Conservation (phyloP, 2,888 invertebrate species). For the Allacma fusca region DNA sequence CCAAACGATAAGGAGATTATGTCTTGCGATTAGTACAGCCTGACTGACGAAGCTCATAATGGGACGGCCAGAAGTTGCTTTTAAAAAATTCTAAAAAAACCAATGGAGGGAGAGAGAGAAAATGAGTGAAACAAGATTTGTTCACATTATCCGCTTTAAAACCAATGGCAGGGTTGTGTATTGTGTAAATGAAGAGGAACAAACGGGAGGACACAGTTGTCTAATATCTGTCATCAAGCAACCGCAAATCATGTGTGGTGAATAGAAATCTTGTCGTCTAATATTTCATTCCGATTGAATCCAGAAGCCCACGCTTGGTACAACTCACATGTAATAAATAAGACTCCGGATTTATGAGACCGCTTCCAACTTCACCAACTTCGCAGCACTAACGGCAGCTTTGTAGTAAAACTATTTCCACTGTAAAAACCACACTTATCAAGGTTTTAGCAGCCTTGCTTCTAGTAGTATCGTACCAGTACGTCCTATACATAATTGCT, state of each 20-base stretch:
- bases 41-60: conserved; percentile 25
- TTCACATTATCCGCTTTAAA: conserved; percentile 12
- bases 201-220: conserved; percentile 42
- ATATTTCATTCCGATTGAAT: conserved; percentile 41
- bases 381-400: conserved; percentile 9
- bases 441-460: neutral
- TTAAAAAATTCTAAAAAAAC: conserved; percentile 21
- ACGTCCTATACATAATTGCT: too few relatives aligned
- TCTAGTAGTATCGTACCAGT: too few relatives aligned
- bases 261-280: conserved; percentile 40
- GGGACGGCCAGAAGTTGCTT: conserved; percentile 38
- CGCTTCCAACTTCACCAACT: conserved; percentile 22
- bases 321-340: conserved; percentile 40
- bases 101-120: neutral
- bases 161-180: conserved; percentile 33
- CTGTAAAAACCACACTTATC: conserved; percentile 25
- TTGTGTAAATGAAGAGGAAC: conserved; percentile 40
- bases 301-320: conserved; percentile 37
- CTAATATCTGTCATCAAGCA: conserved; percentile 45
- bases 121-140: conserved; percentile 32
- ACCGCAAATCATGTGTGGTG: conserved; percentile 42
- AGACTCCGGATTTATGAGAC: conserved; percentile 37
- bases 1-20: conserved; percentile 29
- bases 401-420: conserved; percentile 15
- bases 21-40: conserved; percentile 20